Percentiles rank a stretch among this genome's conserved stretches.
phyloP scores from a whole-genome alignment of 2,888 invertebrate genomes.

The Scaeva pyrastri region DNA sequence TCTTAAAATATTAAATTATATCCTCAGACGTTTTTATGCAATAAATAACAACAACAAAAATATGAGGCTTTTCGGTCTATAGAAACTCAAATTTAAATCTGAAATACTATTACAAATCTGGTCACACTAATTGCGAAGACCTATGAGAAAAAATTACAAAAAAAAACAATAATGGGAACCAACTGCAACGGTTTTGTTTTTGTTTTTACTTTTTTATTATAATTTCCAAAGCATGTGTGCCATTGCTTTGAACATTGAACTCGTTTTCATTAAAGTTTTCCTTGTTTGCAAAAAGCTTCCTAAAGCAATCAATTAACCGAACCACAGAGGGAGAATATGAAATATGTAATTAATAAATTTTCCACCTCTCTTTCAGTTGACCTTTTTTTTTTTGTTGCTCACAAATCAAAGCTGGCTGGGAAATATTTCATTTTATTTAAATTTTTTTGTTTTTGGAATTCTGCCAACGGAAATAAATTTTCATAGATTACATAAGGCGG shows the following conservation, averaged over 20 bases:
- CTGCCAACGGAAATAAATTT: slow-evolving; percentile 27
- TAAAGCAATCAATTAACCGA: slow-evolving; percentile 9
- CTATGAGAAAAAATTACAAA: not conserved
- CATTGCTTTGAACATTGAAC: slow-evolving; percentile 13
- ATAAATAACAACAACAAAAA: too few species aligned
- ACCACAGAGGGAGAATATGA: not conserved
- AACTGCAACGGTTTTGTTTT: not conserved
- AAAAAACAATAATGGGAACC: slow-evolving; percentile 3
- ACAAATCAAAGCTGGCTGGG: not conserved
- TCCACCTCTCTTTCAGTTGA: slow-evolving; percentile 11
- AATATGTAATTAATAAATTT: slow-evolving; percentile 13
- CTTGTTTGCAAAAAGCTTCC: not conserved
- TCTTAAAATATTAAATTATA: too few species aligned
- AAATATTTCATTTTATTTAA: slow-evolving; percentile 13
- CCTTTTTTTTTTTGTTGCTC: slow-evolving; percentile 3
- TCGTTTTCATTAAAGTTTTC: slow-evolving; percentile 1
- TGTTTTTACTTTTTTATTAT: not conserved
- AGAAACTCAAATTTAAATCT: too few species aligned
- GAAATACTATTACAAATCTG: not conserved
- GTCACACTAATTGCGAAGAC: not conserved
- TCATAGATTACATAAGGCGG: slow-evolving; percentile 32
- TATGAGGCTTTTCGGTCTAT: too few species aligned
- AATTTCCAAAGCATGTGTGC: not conserved
- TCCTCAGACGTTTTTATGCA: too few species aligned
- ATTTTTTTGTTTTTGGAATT: slow-evolving; percentile 8